These are phyloP conservation scores for Hirtodrosophila histrioides DNA, from an alignment of 2,888 invertebrate species.

Conservation along the genomic window DNA sequence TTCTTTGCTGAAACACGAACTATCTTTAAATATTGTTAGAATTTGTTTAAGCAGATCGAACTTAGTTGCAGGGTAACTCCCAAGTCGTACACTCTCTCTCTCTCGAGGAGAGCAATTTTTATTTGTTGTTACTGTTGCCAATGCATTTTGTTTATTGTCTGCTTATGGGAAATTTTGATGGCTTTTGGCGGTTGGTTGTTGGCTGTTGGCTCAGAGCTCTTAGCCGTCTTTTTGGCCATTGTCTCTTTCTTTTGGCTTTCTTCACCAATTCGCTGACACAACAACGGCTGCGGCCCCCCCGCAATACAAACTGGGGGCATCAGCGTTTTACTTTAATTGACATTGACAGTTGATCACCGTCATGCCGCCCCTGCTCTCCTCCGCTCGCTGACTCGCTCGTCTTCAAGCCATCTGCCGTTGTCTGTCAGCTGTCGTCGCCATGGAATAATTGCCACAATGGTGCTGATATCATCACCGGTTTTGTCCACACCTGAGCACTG, in stretches of 20 bases:
- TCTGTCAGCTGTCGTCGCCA: constrained; percentile 28
- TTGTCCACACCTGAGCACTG: constrained; percentile 46
- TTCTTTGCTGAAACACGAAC: too few relatives aligned
- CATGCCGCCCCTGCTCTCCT: constrained; percentile 3
- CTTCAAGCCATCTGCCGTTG: constrained; percentile 11
- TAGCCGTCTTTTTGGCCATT: constrained; percentile 25
- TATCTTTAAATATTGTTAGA: too few relatives aligned
- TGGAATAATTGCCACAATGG: constrained; percentile 19
- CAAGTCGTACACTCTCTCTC: background rate
- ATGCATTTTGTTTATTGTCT: constrained; percentile 53
- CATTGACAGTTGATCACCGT: constrained; percentile 65
- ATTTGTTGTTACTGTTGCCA: constrained; percentile 25
- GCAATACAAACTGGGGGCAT: constrained; percentile 56
- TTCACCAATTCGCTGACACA: constrained; percentile 71
- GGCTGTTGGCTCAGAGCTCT: constrained; percentile 22
- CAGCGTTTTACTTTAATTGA: constrained; percentile 71
- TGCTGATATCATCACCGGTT: constrained; percentile 48
- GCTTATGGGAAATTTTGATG: constrained; percentile 69
- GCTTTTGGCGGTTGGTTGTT: constrained; percentile 32
- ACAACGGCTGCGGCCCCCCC: constrained; percentile 26
- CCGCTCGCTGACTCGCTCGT: constrained; percentile 1
- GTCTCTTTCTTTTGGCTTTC: constrained; percentile 50
- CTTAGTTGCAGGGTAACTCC: too few relatives aligned
- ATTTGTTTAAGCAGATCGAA: too few relatives aligned
- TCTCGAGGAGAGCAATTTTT: background rate